These are phyloP conservation scores for Aspidoscelis tigris DNA, from an alignment of 2,113 vertebrate species.

Conservation along the genomic window DNA sequence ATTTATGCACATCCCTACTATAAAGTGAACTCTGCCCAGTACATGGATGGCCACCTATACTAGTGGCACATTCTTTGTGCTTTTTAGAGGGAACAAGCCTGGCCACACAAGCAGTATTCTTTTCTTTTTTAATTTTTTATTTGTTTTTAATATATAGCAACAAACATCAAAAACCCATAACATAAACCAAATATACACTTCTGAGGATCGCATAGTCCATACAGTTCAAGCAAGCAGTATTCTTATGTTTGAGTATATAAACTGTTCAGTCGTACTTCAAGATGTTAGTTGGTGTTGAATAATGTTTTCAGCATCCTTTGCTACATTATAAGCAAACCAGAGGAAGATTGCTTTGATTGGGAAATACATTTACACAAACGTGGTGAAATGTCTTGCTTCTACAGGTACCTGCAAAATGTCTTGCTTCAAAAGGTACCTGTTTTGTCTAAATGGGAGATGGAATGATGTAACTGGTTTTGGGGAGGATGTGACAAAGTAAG, in stretches of 20 bases:
- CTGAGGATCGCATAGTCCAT: no score
- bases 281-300: neutral
- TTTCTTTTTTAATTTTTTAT: no score
- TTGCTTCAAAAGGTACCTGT: neutral
- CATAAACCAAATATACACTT: no score
- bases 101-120: neutral
- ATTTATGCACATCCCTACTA: no score
- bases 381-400: no score
- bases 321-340: neutral
- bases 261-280: no score
- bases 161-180: no score
- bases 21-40: no score
- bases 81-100: neutral
- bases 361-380: neutral
- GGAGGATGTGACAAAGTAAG: neutral
- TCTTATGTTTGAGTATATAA: neutral
- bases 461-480: conserved; percentile 2
- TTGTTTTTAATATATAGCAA: no score
- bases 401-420: neutral
- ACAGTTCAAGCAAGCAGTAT: no score
- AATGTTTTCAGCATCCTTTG: neutral
- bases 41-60: no score
- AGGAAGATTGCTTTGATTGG: neutral
- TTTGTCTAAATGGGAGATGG: neutral
- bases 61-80: no score